Conservation (phyloP, 1,140 invertebrate genomes). For the Macrosteles quadrilineatus region DNA sequence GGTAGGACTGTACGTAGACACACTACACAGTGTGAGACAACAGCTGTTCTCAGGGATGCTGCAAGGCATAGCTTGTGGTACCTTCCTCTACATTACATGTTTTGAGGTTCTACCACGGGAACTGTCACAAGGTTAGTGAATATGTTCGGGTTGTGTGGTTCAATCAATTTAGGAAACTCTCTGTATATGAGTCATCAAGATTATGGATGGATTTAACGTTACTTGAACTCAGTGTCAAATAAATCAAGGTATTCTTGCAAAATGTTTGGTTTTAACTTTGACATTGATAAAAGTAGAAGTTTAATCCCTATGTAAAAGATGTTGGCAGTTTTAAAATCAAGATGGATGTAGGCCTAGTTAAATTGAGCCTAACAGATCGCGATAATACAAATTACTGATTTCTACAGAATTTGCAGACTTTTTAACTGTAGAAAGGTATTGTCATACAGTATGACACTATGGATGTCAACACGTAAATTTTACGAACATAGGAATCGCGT, state of each 20-base stretch:
- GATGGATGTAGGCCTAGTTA: too few species aligned
- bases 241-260: neutral
- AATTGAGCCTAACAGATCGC: too few species aligned
- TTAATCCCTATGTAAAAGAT: too few species aligned
- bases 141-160: neutral
- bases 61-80: slow-evolving; percentile 64
- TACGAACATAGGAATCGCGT: too few species aligned
- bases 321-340: too few species aligned
- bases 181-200: neutral
- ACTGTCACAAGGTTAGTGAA: slow-evolving; percentile 45
- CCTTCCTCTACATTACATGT: slow-evolving; percentile 69
- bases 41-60: slow-evolving; percentile 55
- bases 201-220: neutral
- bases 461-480: too few species aligned
- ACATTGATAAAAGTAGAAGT: neutral
- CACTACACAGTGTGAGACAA: slow-evolving; percentile 49
- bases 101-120: slow-evolving; percentile 65
- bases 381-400: too few species aligned
- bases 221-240: neutral
- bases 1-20: slow-evolving; percentile 40
- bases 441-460: too few species aligned
- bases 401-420: too few species aligned
- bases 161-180: neutral
- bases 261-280: neutral
- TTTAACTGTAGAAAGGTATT: too few species aligned